Evolutionary conservation across 2,888 invertebrate species (phyloP).

Genomic region (Gryllus longicercus): DNA sequence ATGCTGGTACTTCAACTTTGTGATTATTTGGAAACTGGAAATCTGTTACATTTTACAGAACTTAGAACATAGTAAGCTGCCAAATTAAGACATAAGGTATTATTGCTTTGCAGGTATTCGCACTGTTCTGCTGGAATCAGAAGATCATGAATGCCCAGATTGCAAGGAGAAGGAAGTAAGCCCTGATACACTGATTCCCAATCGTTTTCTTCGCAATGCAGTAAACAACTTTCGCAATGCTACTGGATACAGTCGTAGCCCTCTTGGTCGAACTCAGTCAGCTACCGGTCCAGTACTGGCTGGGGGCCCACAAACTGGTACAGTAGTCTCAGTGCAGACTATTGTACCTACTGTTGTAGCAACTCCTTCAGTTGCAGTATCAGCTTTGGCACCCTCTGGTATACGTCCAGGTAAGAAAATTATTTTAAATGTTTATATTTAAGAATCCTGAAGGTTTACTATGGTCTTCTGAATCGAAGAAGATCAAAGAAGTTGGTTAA

Average conservation of each 20-base stretch:
- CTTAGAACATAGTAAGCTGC: no score
- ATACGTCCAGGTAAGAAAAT: background rate
- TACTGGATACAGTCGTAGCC: constrained; percentile 64
- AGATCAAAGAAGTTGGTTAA: no score
- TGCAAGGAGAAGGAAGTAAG: constrained; percentile 91
- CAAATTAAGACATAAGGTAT: background rate
- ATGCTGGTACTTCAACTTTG: no score
- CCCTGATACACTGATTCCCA: constrained; percentile 89
- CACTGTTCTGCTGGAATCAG: constrained; percentile 82
- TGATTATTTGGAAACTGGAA: no score
- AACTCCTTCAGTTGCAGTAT: background rate
- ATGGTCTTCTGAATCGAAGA: no score
- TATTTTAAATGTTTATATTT: background rate
- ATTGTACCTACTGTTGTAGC: background rate
- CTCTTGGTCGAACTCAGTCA: constrained; percentile 22
- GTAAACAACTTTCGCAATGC: constrained; percentile 88
- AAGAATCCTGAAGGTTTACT: no score
- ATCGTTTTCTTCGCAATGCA: constrained; percentile 82
- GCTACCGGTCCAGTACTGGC: background rate
- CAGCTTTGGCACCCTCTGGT: background rate
- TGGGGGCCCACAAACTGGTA: background rate
- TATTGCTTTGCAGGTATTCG: constrained; percentile 67
- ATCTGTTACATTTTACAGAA: no score
- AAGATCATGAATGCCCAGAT: constrained; percentile 92
- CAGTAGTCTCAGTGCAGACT: background rate